phyloP scores from a whole-genome alignment of 2,113 vertebrate genomes.

The Microcebus ravelobensis region DNA sequence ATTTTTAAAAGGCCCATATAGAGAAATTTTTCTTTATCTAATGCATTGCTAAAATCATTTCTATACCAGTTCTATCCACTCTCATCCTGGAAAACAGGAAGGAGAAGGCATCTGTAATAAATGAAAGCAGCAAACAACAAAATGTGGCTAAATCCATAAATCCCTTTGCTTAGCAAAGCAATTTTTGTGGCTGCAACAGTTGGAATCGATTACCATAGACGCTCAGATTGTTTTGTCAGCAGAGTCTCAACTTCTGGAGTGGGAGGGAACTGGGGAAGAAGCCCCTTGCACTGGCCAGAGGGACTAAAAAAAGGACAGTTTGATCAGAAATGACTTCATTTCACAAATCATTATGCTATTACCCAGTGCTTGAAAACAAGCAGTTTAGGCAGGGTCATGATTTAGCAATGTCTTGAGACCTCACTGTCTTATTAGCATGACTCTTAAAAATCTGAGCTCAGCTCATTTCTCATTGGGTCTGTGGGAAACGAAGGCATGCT shows the following conservation, averaged over 20 bases:
- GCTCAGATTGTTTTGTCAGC: constrained; percentile 64
- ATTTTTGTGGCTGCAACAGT: constrained; percentile 69
- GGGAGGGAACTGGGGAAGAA: not conserved
- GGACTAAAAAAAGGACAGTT: not conserved
- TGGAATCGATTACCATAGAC: constrained; percentile 70
- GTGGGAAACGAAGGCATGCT: not conserved
- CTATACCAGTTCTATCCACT: constrained; percentile 65
- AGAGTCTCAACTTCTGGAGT: constrained; percentile 21
- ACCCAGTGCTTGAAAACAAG: constrained; percentile 50
- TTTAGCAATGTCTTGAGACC: constrained; percentile 60
- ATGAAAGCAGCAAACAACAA: constrained; percentile 53
- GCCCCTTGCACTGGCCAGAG: not conserved
- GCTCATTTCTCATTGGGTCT: constrained; percentile 39
- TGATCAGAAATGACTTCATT: constrained; percentile 63
- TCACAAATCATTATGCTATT: constrained; percentile 63
- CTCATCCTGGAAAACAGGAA: constrained; percentile 23
- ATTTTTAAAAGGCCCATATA: constrained; percentile 29
- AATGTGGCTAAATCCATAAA: constrained; percentile 78
- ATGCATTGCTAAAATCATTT: constrained; percentile 71
- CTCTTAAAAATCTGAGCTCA: constrained; percentile 51
- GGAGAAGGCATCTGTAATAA: constrained; percentile 49
- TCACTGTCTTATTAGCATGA: constrained; percentile 56
- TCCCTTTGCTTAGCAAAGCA: constrained; percentile 72
- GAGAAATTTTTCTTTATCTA: constrained; percentile 53
- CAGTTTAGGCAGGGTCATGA: constrained; percentile 32